Evolutionary conservation across 2,797 vertebrate genomes (phyloP).

Genomic region (Orestias chungarensis): DNA sequence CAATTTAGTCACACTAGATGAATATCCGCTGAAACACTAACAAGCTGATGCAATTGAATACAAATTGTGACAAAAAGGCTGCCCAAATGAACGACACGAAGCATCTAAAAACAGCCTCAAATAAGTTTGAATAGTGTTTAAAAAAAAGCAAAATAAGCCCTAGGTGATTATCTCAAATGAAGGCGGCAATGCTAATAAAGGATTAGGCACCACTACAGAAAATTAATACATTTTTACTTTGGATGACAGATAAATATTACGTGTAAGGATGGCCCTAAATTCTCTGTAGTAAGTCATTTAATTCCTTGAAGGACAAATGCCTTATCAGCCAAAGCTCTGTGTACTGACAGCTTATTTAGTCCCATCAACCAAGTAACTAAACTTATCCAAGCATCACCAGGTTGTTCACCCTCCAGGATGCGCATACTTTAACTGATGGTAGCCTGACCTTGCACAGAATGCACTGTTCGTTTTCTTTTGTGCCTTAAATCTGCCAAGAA

Average conservation of each 20-base stretch:
- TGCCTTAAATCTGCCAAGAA: conserved; percentile 4
- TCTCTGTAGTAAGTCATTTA: conserved; percentile 21
- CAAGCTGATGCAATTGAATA: conserved; percentile 40
- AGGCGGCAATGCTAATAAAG: conserved; percentile 5
- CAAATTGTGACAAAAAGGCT: conserved; percentile 45
- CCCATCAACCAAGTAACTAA: conserved; percentile 6
- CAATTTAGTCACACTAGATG: conserved; percentile 39
- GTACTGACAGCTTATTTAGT: background rate
- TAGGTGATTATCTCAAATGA: conserved; percentile 27
- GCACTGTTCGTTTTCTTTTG: background rate
- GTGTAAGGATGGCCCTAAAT: conserved; percentile 8
- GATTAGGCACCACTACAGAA: conserved; percentile 22
- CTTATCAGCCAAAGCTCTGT: conserved; percentile 15
- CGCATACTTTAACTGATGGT: conserved; percentile 10
- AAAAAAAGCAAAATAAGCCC: conserved; percentile 33
- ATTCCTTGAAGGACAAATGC: conserved; percentile 26
- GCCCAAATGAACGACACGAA: conserved; percentile 28
- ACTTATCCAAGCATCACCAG: background rate
- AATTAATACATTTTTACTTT: conserved; percentile 24
- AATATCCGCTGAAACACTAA: conserved; percentile 31
- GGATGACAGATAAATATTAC: conserved; percentile 37
- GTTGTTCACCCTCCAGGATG: conserved; percentile 3
- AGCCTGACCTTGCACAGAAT: conserved; percentile 13
- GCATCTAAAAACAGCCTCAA: conserved; percentile 22
- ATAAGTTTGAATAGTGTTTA: conserved; percentile 38